phyloP scores from a whole-genome alignment of 2,888 invertebrate species.

The Cephonodes hylas region DNA sequence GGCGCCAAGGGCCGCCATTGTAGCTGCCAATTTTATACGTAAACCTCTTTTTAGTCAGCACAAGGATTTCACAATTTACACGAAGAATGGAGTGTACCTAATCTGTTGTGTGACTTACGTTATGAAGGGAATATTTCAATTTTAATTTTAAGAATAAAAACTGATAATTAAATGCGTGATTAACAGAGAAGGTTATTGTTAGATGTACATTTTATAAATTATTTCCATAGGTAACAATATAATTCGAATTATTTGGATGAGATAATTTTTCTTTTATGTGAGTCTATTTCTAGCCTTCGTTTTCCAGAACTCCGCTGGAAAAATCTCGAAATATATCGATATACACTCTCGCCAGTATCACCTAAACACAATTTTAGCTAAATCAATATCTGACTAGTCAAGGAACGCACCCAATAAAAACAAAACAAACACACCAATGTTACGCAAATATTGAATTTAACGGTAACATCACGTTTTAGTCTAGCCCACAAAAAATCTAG shows the following conservation, averaged over 20 bases:
- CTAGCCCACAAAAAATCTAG: not conserved
- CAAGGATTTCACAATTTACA: not conserved
- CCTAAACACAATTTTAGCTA: not conserved
- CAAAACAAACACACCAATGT: not conserved
- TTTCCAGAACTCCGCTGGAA: too few relatives aligned
- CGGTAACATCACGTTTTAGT: not conserved
- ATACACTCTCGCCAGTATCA: not conserved
- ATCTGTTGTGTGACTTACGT: not conserved
- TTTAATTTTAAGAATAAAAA: too few relatives aligned
- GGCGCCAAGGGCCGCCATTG: conserved; percentile 8
- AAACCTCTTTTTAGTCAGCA: not conserved
- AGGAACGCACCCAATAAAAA: not conserved
- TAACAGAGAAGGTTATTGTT: too few relatives aligned
- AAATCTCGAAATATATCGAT: too few relatives aligned
- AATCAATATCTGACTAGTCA: not conserved
- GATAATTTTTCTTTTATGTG: too few relatives aligned
- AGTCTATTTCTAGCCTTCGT: too few relatives aligned
- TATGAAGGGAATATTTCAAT: too few relatives aligned
- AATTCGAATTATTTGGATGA: too few relatives aligned
- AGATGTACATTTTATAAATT: too few relatives aligned
- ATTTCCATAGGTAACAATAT: too few relatives aligned
- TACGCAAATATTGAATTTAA: not conserved
- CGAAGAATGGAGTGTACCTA: not conserved
- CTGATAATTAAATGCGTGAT: too few relatives aligned
- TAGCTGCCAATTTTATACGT: not conserved